phyloP scores from a whole-genome alignment of 2,113 vertebrate species.

The Stercorarius parasiticus region DNA sequence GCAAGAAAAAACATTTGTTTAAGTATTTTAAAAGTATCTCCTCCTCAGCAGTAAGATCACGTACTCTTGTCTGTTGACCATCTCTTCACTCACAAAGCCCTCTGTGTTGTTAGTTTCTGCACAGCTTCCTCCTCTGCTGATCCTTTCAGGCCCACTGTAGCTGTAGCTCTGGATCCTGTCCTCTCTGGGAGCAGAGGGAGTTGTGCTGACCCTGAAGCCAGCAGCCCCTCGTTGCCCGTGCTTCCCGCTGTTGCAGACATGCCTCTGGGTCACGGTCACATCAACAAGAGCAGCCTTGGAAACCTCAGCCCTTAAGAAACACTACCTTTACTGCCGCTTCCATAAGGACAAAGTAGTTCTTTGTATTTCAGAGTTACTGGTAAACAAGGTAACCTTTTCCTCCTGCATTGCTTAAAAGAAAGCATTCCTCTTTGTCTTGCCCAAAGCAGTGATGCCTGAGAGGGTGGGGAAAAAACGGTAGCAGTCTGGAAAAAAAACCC shows the following conservation, averaged over 20 bases:
- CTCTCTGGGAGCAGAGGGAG: background rate
- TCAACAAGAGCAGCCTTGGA: background rate
- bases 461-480: background rate
- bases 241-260: background rate
- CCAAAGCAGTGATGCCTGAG: background rate
- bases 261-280: background rate
- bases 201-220: background rate
- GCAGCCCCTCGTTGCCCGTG: background rate
- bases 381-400: slow-evolving; percentile 43
- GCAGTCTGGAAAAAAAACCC: background rate
- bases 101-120: background rate
- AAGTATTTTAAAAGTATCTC: slow-evolving; percentile 42
- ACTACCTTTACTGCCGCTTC: background rate
- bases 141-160: background rate
- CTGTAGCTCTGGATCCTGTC: background rate
- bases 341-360: slow-evolving; percentile 4
- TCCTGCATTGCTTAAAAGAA: background rate
- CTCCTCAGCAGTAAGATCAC: slow-evolving; percentile 18
- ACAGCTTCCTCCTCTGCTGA: background rate
- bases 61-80: background rate
- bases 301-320: slow-evolving; percentile 6
- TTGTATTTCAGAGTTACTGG: slow-evolving; percentile 12
- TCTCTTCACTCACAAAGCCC: slow-evolving; percentile 7
- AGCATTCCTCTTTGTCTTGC: background rate
- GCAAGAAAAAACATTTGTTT: slow-evolving; percentile 56